Base-by-base conservation (phyloP, 92 coral and sea anemone species). In the Diadumene lineata region DNA sequence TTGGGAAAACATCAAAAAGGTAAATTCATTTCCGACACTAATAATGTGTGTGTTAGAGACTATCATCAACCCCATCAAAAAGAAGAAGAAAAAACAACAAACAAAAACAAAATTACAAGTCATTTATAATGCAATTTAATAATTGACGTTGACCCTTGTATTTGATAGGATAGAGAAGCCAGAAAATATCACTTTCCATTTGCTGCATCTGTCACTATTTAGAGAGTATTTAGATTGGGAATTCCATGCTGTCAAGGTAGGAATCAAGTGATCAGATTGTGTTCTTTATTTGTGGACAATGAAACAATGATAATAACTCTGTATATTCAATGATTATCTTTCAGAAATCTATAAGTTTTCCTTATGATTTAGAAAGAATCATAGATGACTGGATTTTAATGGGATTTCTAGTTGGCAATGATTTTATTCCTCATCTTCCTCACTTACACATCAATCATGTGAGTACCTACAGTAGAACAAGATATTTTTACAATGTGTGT, bases 401-500 rank as follows among this genome's bases (percentile, higher is more conserved):
- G 98, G 98, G 98, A 2, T 94, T 94, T 81, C 90, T 94, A 68
- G 97, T 91, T 34, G 98, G 98, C 31, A 94, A 94, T 70, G 98
- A 94, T 60, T 94, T 94, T 53, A 86, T 94, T 44, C 98, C 98
- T 21, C 91, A 94, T 71, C 75, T 94, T 1, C 98, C 98, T 57
- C 85, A 94, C 64, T 80, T 94, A 19, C 97, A 94, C 48, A 94
- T 94, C 29, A 94, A 94, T 64, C 98, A 91, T 77, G 98, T 94
- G 70, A 94, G 93, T 58, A 25, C 48, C 13, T 38, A 38, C 48
- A 4, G 13, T 38, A 4, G 48, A 4, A 38, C 13, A 4, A 38
- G 13, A 13, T 4, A 38, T 6, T 6, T 38, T 38, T 13, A n/a
- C n/a, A n/a, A 6, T 38, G 48, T 13, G 48, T 6, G 48, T 38